Evolutionary conservation across 2,113 vertebrate species (phyloP).

Genomic region (Tetrao urogallus): DNA sequence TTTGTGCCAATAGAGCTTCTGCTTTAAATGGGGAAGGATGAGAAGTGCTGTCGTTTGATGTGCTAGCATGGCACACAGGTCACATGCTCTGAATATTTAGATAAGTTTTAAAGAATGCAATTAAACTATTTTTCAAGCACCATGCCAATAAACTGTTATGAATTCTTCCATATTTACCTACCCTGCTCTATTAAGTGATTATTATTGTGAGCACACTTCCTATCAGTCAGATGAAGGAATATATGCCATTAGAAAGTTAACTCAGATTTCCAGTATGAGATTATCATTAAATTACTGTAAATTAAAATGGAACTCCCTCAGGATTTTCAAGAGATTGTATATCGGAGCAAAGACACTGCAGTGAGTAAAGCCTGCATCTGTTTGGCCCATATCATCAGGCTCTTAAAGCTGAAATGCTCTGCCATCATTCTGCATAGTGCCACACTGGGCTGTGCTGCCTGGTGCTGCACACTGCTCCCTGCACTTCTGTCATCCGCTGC

Average conservation of each 20-base stretch:
- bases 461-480: background rate
- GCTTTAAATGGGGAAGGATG: background rate
- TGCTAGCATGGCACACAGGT: fast-evolving
- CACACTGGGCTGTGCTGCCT: fast-evolving
- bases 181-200: background rate
- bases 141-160: background rate
- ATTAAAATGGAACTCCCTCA: conserved; percentile 50
- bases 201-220: background rate
- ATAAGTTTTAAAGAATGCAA: fast-evolving
- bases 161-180: conserved; percentile 2
- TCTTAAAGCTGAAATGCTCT: background rate
- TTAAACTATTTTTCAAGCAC: background rate
- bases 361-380: background rate
- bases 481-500: fast-evolving
- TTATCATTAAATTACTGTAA: conserved; percentile 63
- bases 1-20: too few species aligned
- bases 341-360: background rate
- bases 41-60: fast-evolving
- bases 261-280: conserved; percentile 42
- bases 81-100: background rate
- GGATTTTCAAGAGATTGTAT: background rate
- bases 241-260: background rate
- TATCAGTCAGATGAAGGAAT: background rate
- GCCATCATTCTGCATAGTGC: fast-evolving
- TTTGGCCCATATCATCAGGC: background rate